These are phyloP conservation scores for Alviniconcha marisindica DNA, from an alignment of 1,140 invertebrate genomes.

Conservation along the genomic window DNA sequence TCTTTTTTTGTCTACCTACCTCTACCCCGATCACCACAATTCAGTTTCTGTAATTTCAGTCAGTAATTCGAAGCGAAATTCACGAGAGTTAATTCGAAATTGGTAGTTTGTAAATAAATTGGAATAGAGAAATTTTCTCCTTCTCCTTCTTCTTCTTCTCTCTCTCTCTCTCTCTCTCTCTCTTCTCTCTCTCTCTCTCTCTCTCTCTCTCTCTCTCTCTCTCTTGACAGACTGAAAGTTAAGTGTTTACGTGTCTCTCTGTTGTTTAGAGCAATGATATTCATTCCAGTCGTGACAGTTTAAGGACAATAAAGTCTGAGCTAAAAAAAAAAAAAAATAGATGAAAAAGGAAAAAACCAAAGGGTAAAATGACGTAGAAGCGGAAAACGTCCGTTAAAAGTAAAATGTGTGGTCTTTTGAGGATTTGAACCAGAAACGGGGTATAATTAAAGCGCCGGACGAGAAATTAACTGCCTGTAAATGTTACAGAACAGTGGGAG, in stretches of 20 bases:
- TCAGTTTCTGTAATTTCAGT: too few relatives aligned
- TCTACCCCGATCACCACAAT: too few relatives aligned
- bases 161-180: slow-evolving; percentile 8
- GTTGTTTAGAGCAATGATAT: not conserved
- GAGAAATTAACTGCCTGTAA: too few relatives aligned
- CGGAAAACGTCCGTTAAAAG: not conserved
- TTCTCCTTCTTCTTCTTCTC: not conserved
- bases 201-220: not conserved
- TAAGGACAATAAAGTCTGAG: not conserved
- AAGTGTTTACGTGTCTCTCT: not conserved
- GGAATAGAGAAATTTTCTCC: not conserved
- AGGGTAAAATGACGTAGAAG: not conserved
- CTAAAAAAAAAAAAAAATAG: not conserved
- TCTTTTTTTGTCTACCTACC: too few relatives aligned
- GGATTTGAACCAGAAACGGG: too few relatives aligned
- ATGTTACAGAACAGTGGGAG: too few relatives aligned
- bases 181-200: not conserved
- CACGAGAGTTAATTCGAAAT: too few relatives aligned
- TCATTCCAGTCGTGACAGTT: not conserved
- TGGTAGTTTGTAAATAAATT: not conserved
- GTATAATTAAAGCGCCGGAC: too few relatives aligned
- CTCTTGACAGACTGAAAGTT: not conserved
- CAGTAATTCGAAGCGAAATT: too few relatives aligned
- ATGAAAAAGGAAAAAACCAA: not conserved
- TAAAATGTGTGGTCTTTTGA: too few relatives aligned